These are phyloP conservation scores for Pavo muticus DNA, from an alignment of 2,113 vertebrate species.

Conservation along the genomic window DNA sequence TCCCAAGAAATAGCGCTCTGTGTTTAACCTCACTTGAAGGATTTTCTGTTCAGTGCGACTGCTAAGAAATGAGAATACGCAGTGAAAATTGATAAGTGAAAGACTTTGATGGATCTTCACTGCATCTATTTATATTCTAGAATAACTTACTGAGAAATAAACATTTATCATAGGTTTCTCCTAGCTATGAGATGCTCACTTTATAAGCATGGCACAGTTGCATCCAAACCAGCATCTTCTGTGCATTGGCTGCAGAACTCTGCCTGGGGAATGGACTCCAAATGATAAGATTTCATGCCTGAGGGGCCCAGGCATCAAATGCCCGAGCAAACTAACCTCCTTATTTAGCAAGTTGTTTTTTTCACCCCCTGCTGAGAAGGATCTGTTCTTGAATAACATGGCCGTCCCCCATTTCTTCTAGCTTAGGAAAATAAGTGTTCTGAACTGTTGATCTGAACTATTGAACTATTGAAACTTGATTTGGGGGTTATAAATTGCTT, in stretches of 20 bases:
- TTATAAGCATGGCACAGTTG: fast-evolving
- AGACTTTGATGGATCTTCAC: not conserved
- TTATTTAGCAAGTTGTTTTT: not conserved
- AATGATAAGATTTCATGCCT: too few species aligned
- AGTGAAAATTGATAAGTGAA: not conserved
- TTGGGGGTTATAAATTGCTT: not conserved
- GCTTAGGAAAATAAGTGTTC: not conserved
- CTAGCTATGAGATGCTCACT: not conserved
- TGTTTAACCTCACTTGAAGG: constrained; percentile 32
- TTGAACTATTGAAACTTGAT: too few species aligned
- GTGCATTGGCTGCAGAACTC: not conserved
- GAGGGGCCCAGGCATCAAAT: not conserved
- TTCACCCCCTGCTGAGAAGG: not conserved
- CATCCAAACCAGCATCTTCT: not conserved
- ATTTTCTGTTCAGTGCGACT: constrained; percentile 18
- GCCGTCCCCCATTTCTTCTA: not conserved
- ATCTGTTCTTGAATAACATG: not conserved
- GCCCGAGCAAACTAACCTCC: not conserved
- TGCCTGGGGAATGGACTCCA: not conserved
- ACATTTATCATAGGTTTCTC: not conserved
- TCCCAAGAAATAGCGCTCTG: not conserved
- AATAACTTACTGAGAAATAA: not conserved
- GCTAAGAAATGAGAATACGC: constrained; percentile 34
- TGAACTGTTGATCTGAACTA: too few species aligned
- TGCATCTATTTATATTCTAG: not conserved